phyloP scores from a whole-genome alignment of 2,888 invertebrate genomes.

The Nomada lathburiana region DNA sequence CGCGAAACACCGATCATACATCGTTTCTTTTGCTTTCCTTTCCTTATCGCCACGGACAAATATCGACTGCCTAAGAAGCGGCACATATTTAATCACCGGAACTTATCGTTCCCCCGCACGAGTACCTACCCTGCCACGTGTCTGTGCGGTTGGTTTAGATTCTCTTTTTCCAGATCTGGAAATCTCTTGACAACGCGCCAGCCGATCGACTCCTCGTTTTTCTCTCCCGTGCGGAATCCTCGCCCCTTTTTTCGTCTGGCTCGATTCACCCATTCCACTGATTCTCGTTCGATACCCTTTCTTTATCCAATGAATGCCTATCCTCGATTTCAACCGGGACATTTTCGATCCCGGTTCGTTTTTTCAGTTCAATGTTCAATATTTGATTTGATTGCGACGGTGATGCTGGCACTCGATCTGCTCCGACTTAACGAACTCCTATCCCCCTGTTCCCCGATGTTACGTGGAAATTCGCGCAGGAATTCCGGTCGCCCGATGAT shows the following conservation, averaged over 20 bases:
- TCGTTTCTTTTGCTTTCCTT: constrained; percentile 22
- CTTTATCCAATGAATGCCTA: not conserved
- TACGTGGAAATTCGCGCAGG: not conserved
- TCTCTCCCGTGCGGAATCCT: not conserved
- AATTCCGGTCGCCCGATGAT: not conserved
- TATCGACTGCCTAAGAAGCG: constrained; percentile 32
- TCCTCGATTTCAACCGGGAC: not conserved
- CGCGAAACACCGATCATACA: constrained; percentile 17
- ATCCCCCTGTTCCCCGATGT: not conserved
- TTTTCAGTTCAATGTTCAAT: not conserved
- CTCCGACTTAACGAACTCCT: constrained; percentile 5
- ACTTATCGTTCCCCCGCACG: constrained; percentile 10
- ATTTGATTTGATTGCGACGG: constrained; percentile 8
- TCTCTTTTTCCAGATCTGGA: not conserved
- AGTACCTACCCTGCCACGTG: constrained; percentile 1
- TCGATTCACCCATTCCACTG: not conserved
- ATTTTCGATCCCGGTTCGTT: not conserved
- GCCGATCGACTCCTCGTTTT: not conserved
- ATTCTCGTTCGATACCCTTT: not conserved
- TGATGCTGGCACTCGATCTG: not conserved
- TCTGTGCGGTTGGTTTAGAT: not conserved
- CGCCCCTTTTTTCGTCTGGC: not conserved
- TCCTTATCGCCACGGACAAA: constrained; percentile 29
- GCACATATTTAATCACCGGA: constrained; percentile 38
- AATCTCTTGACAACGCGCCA: not conserved